Conservation (phyloP, 1,140 invertebrate species). For the Nephila pilipes region DNA sequence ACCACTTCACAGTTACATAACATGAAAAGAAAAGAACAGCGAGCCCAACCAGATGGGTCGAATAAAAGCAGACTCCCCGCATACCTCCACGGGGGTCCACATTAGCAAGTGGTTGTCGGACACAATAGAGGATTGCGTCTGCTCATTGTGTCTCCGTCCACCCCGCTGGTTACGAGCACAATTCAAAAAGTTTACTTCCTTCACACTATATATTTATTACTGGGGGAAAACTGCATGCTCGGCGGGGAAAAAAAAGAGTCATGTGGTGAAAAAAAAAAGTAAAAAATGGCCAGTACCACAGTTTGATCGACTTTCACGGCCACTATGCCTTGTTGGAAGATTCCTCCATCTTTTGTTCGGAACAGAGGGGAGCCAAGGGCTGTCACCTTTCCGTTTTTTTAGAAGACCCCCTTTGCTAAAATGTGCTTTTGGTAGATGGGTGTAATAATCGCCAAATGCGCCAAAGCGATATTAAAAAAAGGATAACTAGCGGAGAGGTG, state of each 20-base stretch:
- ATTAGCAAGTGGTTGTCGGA: constrained; percentile 25
- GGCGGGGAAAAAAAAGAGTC: neutral
- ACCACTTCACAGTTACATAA: no score
- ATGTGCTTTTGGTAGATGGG: neutral
- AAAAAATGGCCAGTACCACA: neutral
- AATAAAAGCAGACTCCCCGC: neutral
- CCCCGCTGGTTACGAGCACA: neutral
- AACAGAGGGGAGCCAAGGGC: neutral
- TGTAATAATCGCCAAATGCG: neutral
- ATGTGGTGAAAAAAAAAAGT: no score
- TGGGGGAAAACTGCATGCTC: neutral
- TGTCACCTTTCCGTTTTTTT: constrained; percentile 11
- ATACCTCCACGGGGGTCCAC: neutral
- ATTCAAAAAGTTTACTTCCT: constrained; percentile 21
- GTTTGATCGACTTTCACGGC: constrained; percentile 25
- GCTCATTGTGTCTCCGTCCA: neutral
- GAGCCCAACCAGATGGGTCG: constrained; percentile 5
- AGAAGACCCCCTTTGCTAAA: neutral
- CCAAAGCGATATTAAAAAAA: neutral
- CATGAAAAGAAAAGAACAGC: neutral
- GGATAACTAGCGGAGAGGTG: no score
- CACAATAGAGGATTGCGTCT: neutral
- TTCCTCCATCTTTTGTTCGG: neutral
- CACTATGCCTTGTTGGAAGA: neutral
- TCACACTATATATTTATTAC: constrained; percentile 5